Percentiles rank a stretch among this genome's conserved stretches.
Conservation (phyloP, 2,888 invertebrate species). For the Amiota communis region DNA sequence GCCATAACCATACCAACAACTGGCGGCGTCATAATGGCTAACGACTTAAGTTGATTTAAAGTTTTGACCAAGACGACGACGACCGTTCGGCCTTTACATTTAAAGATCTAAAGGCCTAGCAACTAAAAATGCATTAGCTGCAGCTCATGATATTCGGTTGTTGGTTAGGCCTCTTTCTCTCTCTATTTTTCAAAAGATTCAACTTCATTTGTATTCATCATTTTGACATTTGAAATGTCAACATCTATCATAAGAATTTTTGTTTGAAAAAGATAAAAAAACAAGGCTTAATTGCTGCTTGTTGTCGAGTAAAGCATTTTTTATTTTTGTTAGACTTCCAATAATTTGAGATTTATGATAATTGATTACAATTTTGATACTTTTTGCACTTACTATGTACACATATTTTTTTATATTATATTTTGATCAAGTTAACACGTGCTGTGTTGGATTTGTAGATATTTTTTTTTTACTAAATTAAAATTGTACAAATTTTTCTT, state of each 20-base stretch:
- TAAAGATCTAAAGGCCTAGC: not conserved
- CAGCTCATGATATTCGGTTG: not conserved
- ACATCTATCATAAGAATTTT: conserved; percentile 36
- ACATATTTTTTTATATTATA: not conserved
- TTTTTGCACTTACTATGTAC: not conserved
- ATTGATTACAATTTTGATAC: conserved; percentile 34
- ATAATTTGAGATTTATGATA: conserved; percentile 45
- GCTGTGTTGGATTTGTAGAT: not conserved
- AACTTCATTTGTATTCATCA: conserved; percentile 43
- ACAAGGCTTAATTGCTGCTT: conserved; percentile 28
- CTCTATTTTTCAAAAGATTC: not conserved
- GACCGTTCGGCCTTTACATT: not conserved
- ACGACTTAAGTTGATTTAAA: conserved; percentile 5
- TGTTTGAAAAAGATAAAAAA: not conserved
- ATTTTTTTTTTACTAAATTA: not conserved
- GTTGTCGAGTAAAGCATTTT: conserved; percentile 12
- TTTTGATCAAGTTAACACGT: conserved; percentile 7
- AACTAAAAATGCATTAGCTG: conserved; percentile 27
- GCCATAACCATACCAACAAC: not conserved
- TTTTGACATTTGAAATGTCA: conserved; percentile 64
- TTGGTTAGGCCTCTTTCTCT: not conserved
- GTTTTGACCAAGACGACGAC: conserved; percentile 38
- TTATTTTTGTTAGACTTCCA: conserved; percentile 12
- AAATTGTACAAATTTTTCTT: not conserved
- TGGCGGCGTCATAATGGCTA: conserved; percentile 26